These are phyloP conservation scores for Dinocampus coccinellae DNA, from an alignment of 2,888 invertebrate species.

Conservation along the genomic window DNA sequence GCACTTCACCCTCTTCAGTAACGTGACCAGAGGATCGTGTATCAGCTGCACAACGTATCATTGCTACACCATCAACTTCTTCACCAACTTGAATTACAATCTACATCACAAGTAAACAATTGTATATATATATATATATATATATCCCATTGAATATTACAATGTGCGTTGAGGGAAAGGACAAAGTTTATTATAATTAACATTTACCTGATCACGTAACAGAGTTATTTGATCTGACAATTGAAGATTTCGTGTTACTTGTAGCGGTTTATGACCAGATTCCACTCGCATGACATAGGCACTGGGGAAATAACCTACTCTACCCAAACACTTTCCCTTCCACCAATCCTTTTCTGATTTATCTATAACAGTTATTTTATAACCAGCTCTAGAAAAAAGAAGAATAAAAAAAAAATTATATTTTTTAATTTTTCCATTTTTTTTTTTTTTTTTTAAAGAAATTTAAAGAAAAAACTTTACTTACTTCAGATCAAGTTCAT, in stretches of 20 bases:
- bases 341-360: conserved; percentile 97
- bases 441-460: neutral
- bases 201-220: conserved; percentile 64
- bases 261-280: conserved; percentile 90
- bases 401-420: too few species aligned
- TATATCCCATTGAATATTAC: too few species aligned
- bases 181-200: too few species aligned
- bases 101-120: conserved; percentile 71
- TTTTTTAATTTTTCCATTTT: neutral
- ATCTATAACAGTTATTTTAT: conserved; percentile 90
- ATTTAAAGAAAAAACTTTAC: too few species aligned
- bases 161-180: too few species aligned
- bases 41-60: conserved; percentile 93
- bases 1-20: conserved; percentile 63
- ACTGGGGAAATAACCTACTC: conserved; percentile 93
- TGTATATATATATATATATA: neutral
- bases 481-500: conserved; percentile 92
- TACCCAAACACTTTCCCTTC: conserved; percentile 93
- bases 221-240: conserved; percentile 77
- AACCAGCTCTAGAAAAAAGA: conserved; percentile 61
- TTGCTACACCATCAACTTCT: conserved; percentile 93
- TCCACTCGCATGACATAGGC: conserved; percentile 93
- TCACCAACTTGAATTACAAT: conserved; percentile 94
- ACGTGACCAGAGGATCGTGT: conserved; percentile 70
- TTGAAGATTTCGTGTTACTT: conserved; percentile 88